Conservation (phyloP, 1,140 invertebrate species). For the Carposina sasakii region DNA sequence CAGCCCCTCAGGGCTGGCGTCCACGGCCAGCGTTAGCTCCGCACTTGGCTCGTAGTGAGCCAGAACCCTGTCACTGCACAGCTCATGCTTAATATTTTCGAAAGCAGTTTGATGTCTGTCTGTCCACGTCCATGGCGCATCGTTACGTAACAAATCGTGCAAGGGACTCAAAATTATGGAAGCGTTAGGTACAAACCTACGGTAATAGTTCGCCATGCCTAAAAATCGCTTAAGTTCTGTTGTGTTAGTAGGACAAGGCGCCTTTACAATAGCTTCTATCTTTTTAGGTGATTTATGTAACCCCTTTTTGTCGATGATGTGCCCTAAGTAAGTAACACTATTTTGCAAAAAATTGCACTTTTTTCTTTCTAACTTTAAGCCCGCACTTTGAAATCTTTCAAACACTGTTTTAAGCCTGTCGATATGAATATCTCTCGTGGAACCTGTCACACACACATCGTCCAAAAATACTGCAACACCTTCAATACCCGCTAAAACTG, state of each 20-base stretch:
- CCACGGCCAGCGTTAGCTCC: not conserved
- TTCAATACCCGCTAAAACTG: constrained; percentile 15
- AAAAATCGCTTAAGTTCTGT: constrained; percentile 1
- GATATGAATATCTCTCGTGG: constrained; percentile 22
- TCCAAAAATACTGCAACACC: constrained; percentile 10
- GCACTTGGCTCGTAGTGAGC: not conserved
- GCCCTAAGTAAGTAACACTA: too few species aligned
- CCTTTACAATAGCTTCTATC: not conserved
- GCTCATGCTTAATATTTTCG: not conserved
- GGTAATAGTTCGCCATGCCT: constrained; percentile 8
- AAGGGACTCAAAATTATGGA: not conserved
- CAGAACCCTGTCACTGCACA: not conserved
- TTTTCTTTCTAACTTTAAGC: not conserved
- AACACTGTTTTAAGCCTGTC: constrained; percentile 25
- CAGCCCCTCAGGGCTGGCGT: not conserved
- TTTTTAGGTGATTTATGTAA: not conserved
- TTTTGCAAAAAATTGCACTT: too few species aligned
- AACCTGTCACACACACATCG: constrained; percentile 24
- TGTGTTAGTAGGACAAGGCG: not conserved
- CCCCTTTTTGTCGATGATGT: too few species aligned
- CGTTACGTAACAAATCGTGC: not conserved
- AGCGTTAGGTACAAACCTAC: constrained; percentile 4
- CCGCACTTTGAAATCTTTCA: constrained; percentile 15
- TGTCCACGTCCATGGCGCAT: constrained; percentile 1
- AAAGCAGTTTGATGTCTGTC: not conserved